Base-by-base conservation (phyloP, 2,113 vertebrate genomes). In the Clarias macrocephalus region DNA sequence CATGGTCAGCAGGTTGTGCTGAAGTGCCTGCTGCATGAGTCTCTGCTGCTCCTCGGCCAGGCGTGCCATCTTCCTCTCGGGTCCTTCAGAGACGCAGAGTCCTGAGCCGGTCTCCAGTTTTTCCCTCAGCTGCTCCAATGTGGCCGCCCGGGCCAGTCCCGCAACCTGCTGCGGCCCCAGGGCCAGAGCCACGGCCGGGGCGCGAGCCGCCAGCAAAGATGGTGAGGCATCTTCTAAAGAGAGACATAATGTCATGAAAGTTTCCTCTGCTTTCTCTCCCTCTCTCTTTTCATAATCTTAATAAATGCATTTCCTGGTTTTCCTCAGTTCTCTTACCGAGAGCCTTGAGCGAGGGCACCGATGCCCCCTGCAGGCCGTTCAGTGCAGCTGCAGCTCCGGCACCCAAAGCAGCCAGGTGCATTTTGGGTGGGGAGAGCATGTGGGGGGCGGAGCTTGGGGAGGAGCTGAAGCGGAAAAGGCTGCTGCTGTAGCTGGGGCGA, bases 401-500 rank as follows among this genome's bases (percentile, higher is more conserved):
- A 1, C 95, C 95, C 5, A 98, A 92, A 80, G 96, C 89, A 0
- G 98, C 95, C 90, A 99, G 95, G 92, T 97, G 97, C 93, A 99
- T 96, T 93, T 98, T 99, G 86, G 96, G 96, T 1, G 95, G 88
- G 5, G 94, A 94, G 70, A 96, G 95, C 91, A 96, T 94, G 91
- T 95, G 95, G 0, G 94, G 93, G 65, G 93, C 96, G 84, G 0
- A 96, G 91, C 94, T 92, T 18, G 94, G 94, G 59, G 95, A 95
- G 1, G 95, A 93, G 4, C 95, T 97, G 93, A 97, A 99, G 94
- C 96, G 95, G 88, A 99, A 98, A 65, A 99, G 93, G 25, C 96
- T 96, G 91, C 97, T 97, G 93, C 97, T 98, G 94, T 99, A 99
- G 94, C 97, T 97, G 9, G 98, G 98, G 85, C 98, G 95, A 2